A percentile compares a stretch with the other conserved stretches of the same genome.
These are phyloP conservation scores for Zaprionus obscuricornis DNA, from an alignment of 2,888 invertebrate species.

Conservation along the genomic window DNA sequence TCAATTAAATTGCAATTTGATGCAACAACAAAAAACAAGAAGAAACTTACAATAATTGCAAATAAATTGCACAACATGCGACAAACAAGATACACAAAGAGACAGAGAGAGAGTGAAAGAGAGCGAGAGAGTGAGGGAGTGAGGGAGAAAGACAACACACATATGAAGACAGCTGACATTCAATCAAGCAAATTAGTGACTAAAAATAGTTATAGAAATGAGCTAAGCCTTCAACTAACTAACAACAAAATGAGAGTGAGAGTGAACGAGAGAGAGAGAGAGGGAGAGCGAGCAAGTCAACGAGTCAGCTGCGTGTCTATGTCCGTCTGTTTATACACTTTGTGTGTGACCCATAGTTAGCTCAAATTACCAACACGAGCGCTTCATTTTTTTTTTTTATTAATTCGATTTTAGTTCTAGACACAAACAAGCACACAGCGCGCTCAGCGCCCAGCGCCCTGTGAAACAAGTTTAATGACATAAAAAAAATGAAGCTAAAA, in stretches of 20 bases:
- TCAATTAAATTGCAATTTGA: constrained; percentile 34
- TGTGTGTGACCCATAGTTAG: constrained; percentile 38
- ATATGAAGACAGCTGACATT: constrained; percentile 31
- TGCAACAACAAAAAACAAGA: too few species aligned
- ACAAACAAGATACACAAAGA: too few species aligned
- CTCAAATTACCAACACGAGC: constrained; percentile 38
- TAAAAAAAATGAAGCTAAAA: constrained; percentile 11
- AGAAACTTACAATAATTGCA: constrained; percentile 42
- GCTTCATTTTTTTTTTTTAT: constrained; percentile 9
- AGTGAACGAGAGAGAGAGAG: not conserved
- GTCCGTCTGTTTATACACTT: too few species aligned
- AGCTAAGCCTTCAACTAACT: not conserved
- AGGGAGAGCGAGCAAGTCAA: not conserved
- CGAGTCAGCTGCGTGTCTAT: not conserved
- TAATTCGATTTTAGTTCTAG: constrained; percentile 42
- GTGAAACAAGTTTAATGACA: constrained; percentile 42
- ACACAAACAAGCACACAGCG: constrained; percentile 4
- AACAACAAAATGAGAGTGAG: not conserved
- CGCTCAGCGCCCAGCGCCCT: constrained; percentile 1
- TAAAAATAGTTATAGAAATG: constrained; percentile 19
- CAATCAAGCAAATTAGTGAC: constrained; percentile 40
- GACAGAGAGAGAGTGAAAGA: too few species aligned
- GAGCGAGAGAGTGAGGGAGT: too few species aligned
- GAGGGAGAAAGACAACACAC: not conserved
- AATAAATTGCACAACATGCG: constrained; percentile 45